phyloP scores from a whole-genome alignment of 1,140 invertebrate genomes.

The Delia radicum region DNA sequence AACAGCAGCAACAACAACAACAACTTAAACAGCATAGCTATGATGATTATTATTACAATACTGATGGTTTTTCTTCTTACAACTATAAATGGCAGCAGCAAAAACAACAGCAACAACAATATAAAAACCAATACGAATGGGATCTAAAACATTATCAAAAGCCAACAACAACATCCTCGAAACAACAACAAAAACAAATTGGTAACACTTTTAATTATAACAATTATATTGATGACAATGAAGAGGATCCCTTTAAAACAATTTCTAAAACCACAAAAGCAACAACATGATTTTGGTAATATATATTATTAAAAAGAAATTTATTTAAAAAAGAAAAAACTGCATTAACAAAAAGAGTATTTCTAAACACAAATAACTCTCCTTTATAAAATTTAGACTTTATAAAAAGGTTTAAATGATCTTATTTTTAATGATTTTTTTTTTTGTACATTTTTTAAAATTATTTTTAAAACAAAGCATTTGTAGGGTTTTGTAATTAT shows the following conservation, averaged over 20 bases:
- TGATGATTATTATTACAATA: constrained; percentile 12
- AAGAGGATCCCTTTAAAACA: constrained; percentile 5
- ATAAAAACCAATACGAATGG: constrained; percentile 25
- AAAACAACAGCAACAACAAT: constrained; percentile 16
- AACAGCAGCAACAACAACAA: constrained; percentile 7
- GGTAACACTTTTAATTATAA: not conserved
- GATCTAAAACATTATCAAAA: constrained; percentile 4
- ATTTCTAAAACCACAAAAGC: not conserved
- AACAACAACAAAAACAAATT: not conserved
- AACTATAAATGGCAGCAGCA: constrained; percentile 26
- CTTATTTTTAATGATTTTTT: not conserved
- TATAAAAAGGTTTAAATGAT: not conserved
- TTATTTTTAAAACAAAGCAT: not conserved
- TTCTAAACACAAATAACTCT: not conserved
- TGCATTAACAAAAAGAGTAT: not conserved
- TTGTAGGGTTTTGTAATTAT: constrained; percentile 8
- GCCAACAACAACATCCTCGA: not conserved
- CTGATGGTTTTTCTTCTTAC: constrained; percentile 12
- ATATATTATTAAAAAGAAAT: constrained; percentile 2
- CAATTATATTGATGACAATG: not conserved
- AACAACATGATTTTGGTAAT: not conserved
- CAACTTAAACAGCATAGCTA: constrained; percentile 5
- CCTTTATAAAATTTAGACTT: not conserved
- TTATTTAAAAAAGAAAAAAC: not conserved
- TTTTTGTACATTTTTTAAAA: not conserved